Evolutionary conservation across 1,140 invertebrate species (phyloP).

Genomic region (Leptinotarsa defecta): DNA sequence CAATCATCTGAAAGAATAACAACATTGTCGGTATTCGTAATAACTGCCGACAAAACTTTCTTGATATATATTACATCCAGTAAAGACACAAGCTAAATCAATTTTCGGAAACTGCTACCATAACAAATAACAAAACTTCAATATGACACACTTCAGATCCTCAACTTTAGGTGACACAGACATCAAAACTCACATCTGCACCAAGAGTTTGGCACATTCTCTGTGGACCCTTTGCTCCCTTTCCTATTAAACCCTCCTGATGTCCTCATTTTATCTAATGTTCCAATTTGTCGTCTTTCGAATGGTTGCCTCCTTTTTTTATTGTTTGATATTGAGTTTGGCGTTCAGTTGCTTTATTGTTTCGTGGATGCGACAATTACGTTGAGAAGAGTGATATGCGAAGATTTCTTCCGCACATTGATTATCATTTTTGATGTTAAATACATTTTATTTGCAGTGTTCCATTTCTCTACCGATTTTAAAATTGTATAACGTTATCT

Average conservation of each 20-base stretch:
- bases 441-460: no score
- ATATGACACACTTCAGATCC: slow-evolving; percentile 50
- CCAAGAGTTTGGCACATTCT: slow-evolving; percentile 31
- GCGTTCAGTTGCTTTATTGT: background rate
- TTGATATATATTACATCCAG: slow-evolving; percentile 34
- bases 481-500: no score
- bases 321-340: slow-evolving; percentile 21
- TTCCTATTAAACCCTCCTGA: slow-evolving; percentile 21
- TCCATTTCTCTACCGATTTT: no score
- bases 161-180: slow-evolving; percentile 52
- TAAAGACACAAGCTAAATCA: slow-evolving; percentile 41
- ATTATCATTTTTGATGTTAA: no score
- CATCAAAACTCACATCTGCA: slow-evolving; percentile 50
- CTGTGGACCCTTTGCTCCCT: slow-evolving; percentile 16
- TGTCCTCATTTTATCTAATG: slow-evolving; percentile 29
- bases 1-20: background rate
- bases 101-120: slow-evolving; percentile 42
- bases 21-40: background rate
- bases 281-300: slow-evolving; percentile 26
- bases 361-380: background rate
- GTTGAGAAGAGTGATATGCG: no score
- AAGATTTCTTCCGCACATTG: no score
- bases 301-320: slow-evolving; percentile 23
- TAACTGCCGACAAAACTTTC: background rate
- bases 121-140: slow-evolving; percentile 51